Evolutionary conservation across 2,888 invertebrate genomes (phyloP).

Genomic region (Brenthis ino): DNA sequence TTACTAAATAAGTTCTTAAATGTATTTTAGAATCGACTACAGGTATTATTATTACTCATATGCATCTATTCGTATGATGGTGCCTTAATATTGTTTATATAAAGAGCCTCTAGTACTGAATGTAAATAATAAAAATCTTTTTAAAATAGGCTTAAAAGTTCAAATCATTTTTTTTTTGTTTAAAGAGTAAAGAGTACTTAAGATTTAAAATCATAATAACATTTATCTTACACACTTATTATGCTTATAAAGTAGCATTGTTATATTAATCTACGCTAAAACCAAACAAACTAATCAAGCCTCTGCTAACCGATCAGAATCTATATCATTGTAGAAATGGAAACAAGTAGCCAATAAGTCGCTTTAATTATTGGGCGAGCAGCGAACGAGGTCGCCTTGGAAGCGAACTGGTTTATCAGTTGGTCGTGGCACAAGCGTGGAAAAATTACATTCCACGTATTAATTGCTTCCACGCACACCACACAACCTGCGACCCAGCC

Average conservation of each 20-base stretch:
- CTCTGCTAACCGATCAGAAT: slow-evolving; percentile 50
- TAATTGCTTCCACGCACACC: slow-evolving; percentile 27
- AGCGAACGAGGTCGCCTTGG: slow-evolving; percentile 73
- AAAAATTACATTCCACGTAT: slow-evolving; percentile 46
- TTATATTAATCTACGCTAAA: slow-evolving; percentile 2
- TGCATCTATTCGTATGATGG: no score
- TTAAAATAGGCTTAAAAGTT: no score
- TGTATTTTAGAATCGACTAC: no score
- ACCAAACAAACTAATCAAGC: slow-evolving; percentile 32
- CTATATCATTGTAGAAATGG: slow-evolving; percentile 62
- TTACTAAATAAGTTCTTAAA: no score
- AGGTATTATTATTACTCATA: no score
- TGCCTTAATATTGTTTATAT: no score
- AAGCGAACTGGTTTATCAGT: slow-evolving; percentile 76
- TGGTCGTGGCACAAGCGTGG: slow-evolving; percentile 54
- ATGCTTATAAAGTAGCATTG: neutral
- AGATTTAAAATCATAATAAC: no score
- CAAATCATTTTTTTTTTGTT: no score
- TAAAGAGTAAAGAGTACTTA: no score
- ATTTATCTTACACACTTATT: neutral
- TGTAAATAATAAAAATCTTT: no score
- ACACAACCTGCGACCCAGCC: slow-evolving; percentile 28
- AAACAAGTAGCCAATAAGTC: slow-evolving; percentile 75
- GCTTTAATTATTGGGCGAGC: slow-evolving; percentile 73
- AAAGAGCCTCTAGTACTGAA: no score